Evolutionary conservation across 2,113 vertebrate genomes (phyloP).

Genomic region (Brachypteracias leptosomus): DNA sequence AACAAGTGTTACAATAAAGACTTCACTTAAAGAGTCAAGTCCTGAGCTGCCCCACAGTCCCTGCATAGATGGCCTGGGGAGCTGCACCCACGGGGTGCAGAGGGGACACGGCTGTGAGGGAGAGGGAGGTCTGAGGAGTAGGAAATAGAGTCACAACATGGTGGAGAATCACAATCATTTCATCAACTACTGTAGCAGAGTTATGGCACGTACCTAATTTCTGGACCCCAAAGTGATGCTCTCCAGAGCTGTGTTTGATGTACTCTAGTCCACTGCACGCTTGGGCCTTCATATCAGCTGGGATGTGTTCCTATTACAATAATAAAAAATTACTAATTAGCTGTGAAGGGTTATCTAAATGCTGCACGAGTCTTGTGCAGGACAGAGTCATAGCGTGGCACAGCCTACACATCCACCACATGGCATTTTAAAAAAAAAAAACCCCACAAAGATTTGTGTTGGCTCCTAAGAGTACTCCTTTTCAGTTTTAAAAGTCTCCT

Average conservation of each 20-base stretch:
- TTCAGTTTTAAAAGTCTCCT: neutral
- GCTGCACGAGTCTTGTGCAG: neutral
- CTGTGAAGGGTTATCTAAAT: neutral
- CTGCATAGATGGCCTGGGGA: rapidly evolving
- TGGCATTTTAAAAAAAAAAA: too few relatives aligned
- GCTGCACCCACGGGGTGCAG: rapidly evolving
- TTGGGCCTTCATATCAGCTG: neutral
- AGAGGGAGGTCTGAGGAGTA: rapidly evolving
- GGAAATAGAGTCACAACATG: neutral
- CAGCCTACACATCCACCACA: neutral
- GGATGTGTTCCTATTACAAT: neutral
- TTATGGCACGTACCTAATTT: rapidly evolving
- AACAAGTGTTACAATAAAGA: neutral
- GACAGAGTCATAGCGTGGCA: neutral
- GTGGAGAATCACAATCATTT: rapidly evolving
- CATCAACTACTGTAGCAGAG: rapidly evolving
- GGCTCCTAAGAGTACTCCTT: neutral
- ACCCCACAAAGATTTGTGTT: too few relatives aligned
- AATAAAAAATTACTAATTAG: neutral
- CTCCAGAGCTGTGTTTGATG: neutral
- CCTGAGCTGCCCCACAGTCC: neutral
- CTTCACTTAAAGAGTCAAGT: neutral
- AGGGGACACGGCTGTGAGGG: rapidly evolving
- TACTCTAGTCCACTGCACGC: neutral
- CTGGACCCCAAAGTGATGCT: neutral